These are phyloP conservation scores for Drosophila percnosoma DNA, from an alignment of 2,888 invertebrate species.

Conservation along the genomic window DNA sequence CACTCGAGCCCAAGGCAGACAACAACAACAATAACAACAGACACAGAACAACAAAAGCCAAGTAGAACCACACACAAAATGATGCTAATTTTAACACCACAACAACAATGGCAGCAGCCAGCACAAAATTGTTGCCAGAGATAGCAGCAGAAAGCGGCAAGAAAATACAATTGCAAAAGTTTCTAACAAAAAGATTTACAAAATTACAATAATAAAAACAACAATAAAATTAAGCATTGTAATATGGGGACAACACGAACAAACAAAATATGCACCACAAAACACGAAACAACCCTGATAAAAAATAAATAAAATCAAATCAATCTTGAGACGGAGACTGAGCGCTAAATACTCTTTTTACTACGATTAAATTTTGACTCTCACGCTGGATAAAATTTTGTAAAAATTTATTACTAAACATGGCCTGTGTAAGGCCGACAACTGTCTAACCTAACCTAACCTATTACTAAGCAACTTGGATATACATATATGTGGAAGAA, in stretches of 20 bases:
- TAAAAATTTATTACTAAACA: background rate
- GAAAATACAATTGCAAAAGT: slow-evolving; percentile 77
- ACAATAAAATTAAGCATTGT: slow-evolving; percentile 79
- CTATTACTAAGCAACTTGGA: background rate
- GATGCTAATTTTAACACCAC: slow-evolving; percentile 72
- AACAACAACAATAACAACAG: slow-evolving; percentile 8
- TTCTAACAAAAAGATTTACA: slow-evolving; percentile 73
- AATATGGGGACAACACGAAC: slow-evolving; percentile 65
- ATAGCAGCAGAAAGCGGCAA: slow-evolving; percentile 34
- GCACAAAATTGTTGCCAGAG: slow-evolving; percentile 24
- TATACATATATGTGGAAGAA: background rate
- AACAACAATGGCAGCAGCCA: slow-evolving; percentile 36
- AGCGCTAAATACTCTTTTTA: slow-evolving; percentile 24
- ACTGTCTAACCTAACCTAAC: too few relatives aligned
- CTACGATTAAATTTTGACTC: too few relatives aligned
- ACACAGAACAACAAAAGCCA: slow-evolving; percentile 56
- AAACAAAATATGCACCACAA: slow-evolving; percentile 8
- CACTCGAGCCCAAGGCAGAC: slow-evolving; percentile 45
- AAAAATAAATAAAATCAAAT: slow-evolving; percentile 30
- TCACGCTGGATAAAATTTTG: background rate
- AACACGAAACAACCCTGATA: slow-evolving; percentile 13
- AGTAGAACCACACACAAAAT: slow-evolving; percentile 61
- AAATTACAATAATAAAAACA: slow-evolving; percentile 77
- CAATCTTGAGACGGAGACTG: slow-evolving; percentile 16
- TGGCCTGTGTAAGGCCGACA: too few relatives aligned